These are phyloP conservation scores for Drosophila kurseongensis DNA, from an alignment of 1,140 invertebrate species.

Conservation along the genomic window DNA sequence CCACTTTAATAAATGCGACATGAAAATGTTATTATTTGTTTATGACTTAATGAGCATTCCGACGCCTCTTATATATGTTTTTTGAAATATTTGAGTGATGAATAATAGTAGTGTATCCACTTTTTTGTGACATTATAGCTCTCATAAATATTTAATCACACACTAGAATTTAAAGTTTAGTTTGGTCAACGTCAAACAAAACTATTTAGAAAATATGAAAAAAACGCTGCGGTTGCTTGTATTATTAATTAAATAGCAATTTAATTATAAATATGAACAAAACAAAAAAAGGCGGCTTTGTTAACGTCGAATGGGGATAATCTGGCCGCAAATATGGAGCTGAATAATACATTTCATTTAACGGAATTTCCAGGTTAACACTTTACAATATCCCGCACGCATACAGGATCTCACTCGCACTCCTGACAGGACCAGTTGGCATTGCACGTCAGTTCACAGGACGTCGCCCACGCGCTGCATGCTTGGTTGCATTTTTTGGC, in stretches of 20 bases:
- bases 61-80: too few relatives aligned
- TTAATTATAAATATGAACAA: background rate
- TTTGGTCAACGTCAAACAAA: background rate
- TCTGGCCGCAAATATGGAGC: conserved; percentile 21
- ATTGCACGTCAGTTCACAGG: conserved; percentile 44
- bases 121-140: too few relatives aligned
- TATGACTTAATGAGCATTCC: too few relatives aligned
- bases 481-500: conserved; percentile 49
- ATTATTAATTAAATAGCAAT: conserved; percentile 9
- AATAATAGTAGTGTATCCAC: too few relatives aligned
- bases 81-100: too few relatives aligned
- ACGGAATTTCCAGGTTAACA: conserved; percentile 66
- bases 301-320: conserved; percentile 34
- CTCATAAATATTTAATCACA: too few relatives aligned
- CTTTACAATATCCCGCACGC: conserved; percentile 1
- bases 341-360: conserved; percentile 60
- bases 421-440: conserved; percentile 19
- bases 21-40: background rate
- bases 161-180: too few relatives aligned
- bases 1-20: too few relatives aligned
- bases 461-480: conserved; percentile 42
- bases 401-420: background rate
- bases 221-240: background rate
- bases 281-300: conserved; percentile 1
- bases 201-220: background rate